Base-by-base conservation (phyloP, 1,140 invertebrate species). In the Trypoxylus dichotomus region DNA sequence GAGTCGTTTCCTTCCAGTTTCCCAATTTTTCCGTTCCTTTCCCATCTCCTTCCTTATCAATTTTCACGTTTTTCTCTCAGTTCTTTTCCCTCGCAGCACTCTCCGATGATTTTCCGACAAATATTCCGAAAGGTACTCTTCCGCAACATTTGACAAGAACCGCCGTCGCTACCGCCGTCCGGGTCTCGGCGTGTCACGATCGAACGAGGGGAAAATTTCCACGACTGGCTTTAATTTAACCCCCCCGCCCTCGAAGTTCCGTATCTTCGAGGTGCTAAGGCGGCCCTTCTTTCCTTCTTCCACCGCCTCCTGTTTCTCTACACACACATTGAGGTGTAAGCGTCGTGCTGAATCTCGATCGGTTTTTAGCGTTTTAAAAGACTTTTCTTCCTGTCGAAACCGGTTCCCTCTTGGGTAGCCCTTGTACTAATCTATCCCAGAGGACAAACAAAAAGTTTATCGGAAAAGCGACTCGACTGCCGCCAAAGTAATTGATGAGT, bases 371-470 rank as follows among this genome's bases (percentile, higher is more conserved):
- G 60, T 68, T 68, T 68, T 68, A 68, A 68, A 68, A 24, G 60
- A 68, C 60, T 29, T 68, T 21, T 58, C 21, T 58, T 24, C 27
- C 27, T 24, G 60, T n/a, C 15, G 47, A 54, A 19, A 19, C 47
- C 32, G 32, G 47, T 15, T 54, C 60, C 60, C 60, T 68, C 24
- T 54, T 19, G 47, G 47, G 21, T 29, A 10, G 24, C 7, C 2
- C 24, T 68, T 13, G 24, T 24, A 13, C 27, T 68, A 68, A 68
- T 68, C 60, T 29, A 29, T 68, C 60, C 60, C 60, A 24, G 60
- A 68, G 60, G 27, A 68, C 60, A 68, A 68, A 68, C 60, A 68
- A 68, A 68, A 68, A 68, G 60, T 68, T 68, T 68, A 68, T 68
- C 60, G 60, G 60, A 27, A n/a, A 68, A 24, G 27, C 27, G 60